Evolutionary conservation across 2,113 vertebrate species (phyloP), one percentile per base, ranked within the genome.

Genomic region (Antigone vipio): DNA sequence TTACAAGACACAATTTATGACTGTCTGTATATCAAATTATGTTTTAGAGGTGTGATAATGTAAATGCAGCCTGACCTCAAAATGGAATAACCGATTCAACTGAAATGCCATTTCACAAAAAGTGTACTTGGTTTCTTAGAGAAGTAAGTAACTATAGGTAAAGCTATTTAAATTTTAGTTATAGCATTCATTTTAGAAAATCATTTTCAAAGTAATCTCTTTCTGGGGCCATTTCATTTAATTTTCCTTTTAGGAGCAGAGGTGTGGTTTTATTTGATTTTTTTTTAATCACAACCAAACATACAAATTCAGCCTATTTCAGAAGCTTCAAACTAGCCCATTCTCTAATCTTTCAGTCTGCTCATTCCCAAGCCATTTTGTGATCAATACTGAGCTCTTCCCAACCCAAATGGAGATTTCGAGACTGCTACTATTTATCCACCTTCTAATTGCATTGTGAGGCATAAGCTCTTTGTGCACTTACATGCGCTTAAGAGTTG

Each of bases 41-140:
- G 58, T 90, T 96, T 89, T 64, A 89, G 78, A 96, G 71, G 59
- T 90, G 95, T 58, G 81, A 89, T 79, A 93, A 79, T 59, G 68
- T 92, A 93, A 96, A 87, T 91, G 83, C 88, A 95, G 91, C 74
- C 82, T 90, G 92, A 89, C 92, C 86, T 95, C 89, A 89, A 88
- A 93, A 91, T 38, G 58, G 66, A 92, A 64, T 75, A 91, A 93
- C 58, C 66, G 80, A 91, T 72, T 85, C 35, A 75, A 66, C 49
- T 7, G 9, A 91, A 91, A 85, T 85, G 23, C 12, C 24, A 32
- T 87, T 87, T 85, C 62, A 42, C 58, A 79, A 89, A 77, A 90
- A 47, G 35, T 29, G 10, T 32, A 47, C 23, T 78, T 68, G 29
- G 11, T 53, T 92, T 62, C 69, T 68, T 34, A 34, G 50, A 83